Conservation (phyloP, 2,113 vertebrate genomes). For the Marmota flaviventris region DNA sequence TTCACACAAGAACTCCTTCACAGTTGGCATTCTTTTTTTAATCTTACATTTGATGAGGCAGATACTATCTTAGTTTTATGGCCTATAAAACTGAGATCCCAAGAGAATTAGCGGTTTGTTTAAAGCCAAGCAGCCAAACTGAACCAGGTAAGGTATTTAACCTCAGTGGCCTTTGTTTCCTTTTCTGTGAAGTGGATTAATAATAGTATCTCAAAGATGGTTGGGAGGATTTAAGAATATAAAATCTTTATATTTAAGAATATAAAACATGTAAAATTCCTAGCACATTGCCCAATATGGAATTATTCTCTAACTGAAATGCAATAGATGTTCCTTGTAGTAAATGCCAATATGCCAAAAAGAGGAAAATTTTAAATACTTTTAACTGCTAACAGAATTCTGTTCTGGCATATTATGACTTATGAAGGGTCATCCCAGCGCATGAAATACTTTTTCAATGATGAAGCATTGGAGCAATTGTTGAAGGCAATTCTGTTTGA, state of each 20-base stretch:
- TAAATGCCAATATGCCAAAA: neutral
- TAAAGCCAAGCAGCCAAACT: too few relatives aligned
- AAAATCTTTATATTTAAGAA: neutral
- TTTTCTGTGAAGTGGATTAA: neutral
- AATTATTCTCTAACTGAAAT: constrained; percentile 21
- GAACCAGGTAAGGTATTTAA: neutral
- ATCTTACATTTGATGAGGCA: constrained; percentile 25
- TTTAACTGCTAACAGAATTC: neutral
- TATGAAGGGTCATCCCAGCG: neutral
- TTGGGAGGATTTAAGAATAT: neutral
- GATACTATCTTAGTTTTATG: constrained; percentile 38
- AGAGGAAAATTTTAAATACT: neutral
- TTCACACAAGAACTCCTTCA: constrained; percentile 29
- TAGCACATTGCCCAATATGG: neutral
- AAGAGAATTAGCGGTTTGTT: neutral
- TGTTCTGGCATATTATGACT: neutral
- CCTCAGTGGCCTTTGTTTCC: neutral
- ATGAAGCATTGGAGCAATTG: neutral
- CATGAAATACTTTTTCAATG: neutral
- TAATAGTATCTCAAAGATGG: neutral
- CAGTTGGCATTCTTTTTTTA: neutral
- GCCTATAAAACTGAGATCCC: neutral
- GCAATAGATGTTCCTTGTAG: neutral
- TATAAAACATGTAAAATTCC: neutral
- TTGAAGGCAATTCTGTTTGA: constrained; percentile 28